Percentiles rank a stretch among this genome's conserved stretches.
Evolutionary conservation across 2,113 vertebrate species (phyloP).

Genomic region (Aspiorhynchus laticeps): DNA sequence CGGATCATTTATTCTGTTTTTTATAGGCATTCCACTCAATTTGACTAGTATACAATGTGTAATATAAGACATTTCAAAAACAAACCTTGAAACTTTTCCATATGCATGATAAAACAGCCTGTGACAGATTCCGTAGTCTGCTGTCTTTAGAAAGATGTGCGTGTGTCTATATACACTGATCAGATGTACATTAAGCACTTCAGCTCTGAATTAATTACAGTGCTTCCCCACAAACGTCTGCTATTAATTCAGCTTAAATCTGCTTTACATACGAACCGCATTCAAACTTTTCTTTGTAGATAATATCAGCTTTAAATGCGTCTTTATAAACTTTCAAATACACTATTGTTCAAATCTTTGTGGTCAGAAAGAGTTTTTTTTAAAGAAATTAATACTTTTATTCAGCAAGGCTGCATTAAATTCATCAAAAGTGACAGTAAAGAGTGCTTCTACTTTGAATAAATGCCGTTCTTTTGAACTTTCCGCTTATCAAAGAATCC

Average conservation of each 20-base stretch:
- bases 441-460: background rate
- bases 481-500: background rate
- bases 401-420: background rate
- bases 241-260: background rate
- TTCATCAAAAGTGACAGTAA: background rate
- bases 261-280: background rate
- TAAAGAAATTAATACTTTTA: background rate
- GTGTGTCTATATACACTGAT: background rate
- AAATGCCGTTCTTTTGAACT: background rate
- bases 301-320: background rate
- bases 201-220: constrained; percentile 3
- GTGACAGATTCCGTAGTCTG: background rate
- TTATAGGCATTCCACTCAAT: background rate
- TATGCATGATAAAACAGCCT: background rate
- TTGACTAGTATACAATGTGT: constrained; percentile 1
- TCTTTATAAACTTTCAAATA: background rate
- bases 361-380: background rate
- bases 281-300: background rate
- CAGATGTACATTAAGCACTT: background rate
- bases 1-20: background rate
- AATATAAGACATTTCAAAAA: background rate
- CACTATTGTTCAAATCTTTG: background rate
- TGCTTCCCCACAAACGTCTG: background rate
- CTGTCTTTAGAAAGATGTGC: background rate
- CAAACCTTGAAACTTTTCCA: background rate